Percentiles rank a stretch among this genome's conserved stretches.
Evolutionary conservation across 2,113 vertebrate species (phyloP).

Genomic region (Apeltes quadracus): DNA sequence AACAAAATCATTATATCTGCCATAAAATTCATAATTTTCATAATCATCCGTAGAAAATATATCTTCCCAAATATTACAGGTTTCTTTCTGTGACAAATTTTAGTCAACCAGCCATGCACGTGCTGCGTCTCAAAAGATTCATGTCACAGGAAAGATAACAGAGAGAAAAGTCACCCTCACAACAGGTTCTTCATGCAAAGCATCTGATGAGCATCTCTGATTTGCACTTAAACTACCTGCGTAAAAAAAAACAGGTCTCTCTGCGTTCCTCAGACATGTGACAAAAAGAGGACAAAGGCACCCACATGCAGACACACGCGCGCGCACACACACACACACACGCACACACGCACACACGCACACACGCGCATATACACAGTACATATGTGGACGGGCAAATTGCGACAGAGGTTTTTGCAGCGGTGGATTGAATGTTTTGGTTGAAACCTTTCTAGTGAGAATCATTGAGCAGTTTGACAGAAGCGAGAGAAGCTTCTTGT

Average conservation of each 20-base stretch:
- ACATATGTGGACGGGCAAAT: neutral
- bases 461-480: conserved; percentile 25
- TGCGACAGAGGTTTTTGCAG: conserved; percentile 15
- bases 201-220: conserved; percentile 36
- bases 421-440: conserved; percentile 18
- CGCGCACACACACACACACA: neutral
- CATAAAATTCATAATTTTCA: neutral
- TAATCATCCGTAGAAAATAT: neutral
- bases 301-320: neutral
- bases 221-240: neutral
- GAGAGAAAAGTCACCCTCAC: neutral
- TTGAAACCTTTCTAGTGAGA: conserved; percentile 26
- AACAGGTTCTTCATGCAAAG: conserved; percentile 5
- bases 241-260: conserved; percentile 24
- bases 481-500: conserved; percentile 10
- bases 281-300: neutral
- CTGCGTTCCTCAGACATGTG: conserved; percentile 19
- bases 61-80: neutral
- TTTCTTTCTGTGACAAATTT: neutral
- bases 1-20: neutral
- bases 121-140: neutral
- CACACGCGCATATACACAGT: neutral
- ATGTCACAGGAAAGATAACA: neutral
- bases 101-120: neutral
- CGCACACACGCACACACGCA: neutral